Evolutionary conservation across 2,113 vertebrate species (phyloP).

Genomic region (Saccopteryx bilineata): DNA sequence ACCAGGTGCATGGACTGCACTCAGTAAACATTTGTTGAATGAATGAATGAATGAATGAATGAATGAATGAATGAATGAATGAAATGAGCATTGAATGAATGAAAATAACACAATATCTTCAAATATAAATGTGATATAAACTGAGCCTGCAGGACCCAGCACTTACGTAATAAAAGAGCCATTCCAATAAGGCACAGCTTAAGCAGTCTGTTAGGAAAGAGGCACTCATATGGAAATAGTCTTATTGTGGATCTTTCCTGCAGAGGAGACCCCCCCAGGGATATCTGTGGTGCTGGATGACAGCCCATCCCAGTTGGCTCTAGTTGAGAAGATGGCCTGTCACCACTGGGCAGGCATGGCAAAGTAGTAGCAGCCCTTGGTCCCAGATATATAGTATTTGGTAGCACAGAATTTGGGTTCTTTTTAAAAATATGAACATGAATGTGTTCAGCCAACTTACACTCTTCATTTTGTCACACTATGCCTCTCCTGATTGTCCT

Average conservation of each 20-base stretch:
- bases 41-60: not conserved
- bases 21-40: constrained; percentile 16
- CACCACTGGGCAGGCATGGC: not conserved
- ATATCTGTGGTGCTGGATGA: not conserved
- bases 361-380: not conserved
- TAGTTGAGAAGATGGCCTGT: not conserved
- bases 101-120: not conserved
- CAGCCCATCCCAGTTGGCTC: not conserved
- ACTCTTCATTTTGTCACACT: not conserved
- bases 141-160: not conserved
- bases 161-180: not conserved
- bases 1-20: not conserved
- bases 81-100: not conserved
- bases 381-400: not conserved
- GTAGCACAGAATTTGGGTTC: not conserved
- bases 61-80: not conserved
- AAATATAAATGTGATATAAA: not conserved
- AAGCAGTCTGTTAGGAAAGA: not conserved
- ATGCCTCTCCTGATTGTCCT: not conserved
- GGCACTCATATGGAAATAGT: not conserved
- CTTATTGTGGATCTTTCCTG: not conserved
- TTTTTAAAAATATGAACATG: not conserved
- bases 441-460: not conserved
- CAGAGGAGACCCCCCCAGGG: not conserved
- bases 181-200: not conserved